phyloP scores from a whole-genome alignment of 2,888 invertebrate species.

The Luffia ferchaultella region DNA sequence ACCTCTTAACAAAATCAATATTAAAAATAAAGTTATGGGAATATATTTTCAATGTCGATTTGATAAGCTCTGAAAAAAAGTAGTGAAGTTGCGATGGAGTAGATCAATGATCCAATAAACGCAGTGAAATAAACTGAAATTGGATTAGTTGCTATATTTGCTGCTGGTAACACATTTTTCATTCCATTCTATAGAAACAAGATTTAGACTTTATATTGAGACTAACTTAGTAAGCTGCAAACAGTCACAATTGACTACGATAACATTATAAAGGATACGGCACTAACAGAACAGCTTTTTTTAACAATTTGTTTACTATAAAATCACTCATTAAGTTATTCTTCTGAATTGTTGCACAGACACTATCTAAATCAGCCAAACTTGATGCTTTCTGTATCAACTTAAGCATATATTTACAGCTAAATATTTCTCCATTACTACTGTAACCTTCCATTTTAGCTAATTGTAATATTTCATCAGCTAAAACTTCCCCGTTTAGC shows the following conservation, averaged over 20 bases:
- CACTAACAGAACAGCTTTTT: slow-evolving; percentile 67
- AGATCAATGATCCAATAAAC: no score
- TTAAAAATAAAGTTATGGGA: no score
- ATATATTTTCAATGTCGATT: no score
- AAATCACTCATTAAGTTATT: slow-evolving; percentile 53
- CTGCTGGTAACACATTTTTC: no score
- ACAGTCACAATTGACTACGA: slow-evolving; percentile 1
- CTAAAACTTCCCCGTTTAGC: slow-evolving; percentile 63
- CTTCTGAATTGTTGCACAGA: slow-evolving; percentile 39
- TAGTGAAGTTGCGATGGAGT: no score
- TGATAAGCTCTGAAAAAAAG: no score
- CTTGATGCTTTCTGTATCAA: slow-evolving; percentile 66
- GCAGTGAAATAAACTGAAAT: no score
- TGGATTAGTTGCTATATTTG: no score
- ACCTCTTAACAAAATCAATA: no score
- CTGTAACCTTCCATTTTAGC: slow-evolving; percentile 74
- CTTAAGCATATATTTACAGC: slow-evolving; percentile 73
- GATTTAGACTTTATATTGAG: no score
- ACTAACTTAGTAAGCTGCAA: no score
- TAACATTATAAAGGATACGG: slow-evolving; percentile 67
- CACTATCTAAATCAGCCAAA: slow-evolving; percentile 37
- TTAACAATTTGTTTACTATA: slow-evolving; percentile 56
- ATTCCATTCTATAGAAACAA: no score
- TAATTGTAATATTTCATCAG: slow-evolving; percentile 65
- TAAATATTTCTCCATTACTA: slow-evolving; percentile 90